Percentiles rank a stretch among this genome's conserved stretches.
Conservation (phyloP, 1,140 invertebrate genomes). For the Helicoverpa armigera region DNA sequence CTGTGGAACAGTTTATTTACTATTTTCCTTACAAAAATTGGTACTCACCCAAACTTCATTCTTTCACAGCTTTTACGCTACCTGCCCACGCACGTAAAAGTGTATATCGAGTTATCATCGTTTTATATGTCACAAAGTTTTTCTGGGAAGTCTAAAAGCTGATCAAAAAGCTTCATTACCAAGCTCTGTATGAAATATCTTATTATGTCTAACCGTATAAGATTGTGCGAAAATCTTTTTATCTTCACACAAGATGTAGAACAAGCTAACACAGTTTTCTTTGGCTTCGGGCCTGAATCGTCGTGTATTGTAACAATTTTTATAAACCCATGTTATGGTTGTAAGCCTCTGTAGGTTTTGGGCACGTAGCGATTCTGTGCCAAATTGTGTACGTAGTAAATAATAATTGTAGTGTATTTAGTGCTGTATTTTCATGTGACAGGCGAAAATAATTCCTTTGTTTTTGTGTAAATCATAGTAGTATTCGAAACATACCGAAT, state of each 20-base stretch:
- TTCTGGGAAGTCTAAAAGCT: not conserved
- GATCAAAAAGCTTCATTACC: constrained; percentile 8
- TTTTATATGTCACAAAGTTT: not conserved
- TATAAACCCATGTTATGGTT: constrained; percentile 17
- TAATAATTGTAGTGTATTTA: not conserved
- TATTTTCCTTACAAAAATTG: too few species aligned
- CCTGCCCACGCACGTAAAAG: too few species aligned
- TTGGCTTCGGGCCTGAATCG: not conserved
- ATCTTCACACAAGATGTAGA: not conserved
- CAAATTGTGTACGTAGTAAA: not conserved
- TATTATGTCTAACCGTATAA: not conserved
- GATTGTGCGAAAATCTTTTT: constrained; percentile 12
- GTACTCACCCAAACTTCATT: not conserved
- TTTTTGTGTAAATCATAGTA: too few species aligned
- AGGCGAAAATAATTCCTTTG: not conserved
- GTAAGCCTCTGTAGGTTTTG: not conserved
- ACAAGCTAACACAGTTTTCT: constrained; percentile 3
- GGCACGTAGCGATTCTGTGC: not conserved
- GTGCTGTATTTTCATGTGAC: not conserved
- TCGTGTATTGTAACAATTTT: constrained; percentile 12
- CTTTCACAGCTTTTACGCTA: not conserved
- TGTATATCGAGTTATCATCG: too few species aligned
- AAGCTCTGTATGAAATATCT: not conserved
- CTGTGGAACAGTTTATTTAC: too few species aligned
- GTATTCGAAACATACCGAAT: too few species aligned